These are phyloP conservation scores for Linepithema humile DNA, from an alignment of 1,140 invertebrate genomes.

Conservation along the genomic window DNA sequence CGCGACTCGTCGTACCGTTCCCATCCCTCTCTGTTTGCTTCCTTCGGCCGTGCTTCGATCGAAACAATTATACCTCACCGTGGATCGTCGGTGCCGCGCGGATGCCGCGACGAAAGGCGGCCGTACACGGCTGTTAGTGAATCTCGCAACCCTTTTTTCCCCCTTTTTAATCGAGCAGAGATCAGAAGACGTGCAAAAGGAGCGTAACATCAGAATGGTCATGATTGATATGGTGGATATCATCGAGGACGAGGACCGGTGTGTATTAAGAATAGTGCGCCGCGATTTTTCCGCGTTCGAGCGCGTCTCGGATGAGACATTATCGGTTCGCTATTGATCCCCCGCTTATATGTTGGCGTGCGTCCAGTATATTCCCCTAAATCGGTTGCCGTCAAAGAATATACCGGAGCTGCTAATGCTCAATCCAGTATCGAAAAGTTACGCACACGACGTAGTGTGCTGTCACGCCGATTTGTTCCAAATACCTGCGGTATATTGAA, in stretches of 20 bases:
- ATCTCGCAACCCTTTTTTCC: background rate
- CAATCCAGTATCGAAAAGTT: background rate
- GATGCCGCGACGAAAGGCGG: background rate
- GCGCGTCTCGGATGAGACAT: background rate
- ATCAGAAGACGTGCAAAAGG: background rate
- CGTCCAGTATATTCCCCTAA: background rate
- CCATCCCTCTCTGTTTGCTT: slow-evolving; percentile 1
- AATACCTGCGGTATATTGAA: too few relatives aligned
- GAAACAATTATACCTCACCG: background rate
- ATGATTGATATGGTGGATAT: slow-evolving; percentile 83
- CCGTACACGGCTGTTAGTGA: background rate
- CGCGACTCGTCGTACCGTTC: slow-evolving; percentile 34
- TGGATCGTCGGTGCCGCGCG: background rate
- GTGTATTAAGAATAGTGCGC: slow-evolving; percentile 61
- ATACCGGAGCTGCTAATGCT: background rate
- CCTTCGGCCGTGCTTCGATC: background rate
- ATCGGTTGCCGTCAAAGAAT: background rate
- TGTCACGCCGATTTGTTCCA: background rate
- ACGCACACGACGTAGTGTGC: background rate
- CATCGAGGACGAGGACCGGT: slow-evolving; percentile 82
- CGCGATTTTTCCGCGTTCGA: background rate
- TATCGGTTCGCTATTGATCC: slow-evolving; percentile 37
- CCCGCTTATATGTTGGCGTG: slow-evolving; percentile 38
- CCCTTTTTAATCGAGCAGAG: background rate
- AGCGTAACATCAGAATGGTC: slow-evolving; percentile 75